A percentile compares a stretch with the other conserved stretches of the same genome.
phyloP scores from a whole-genome alignment of 2,113 vertebrate genomes.

The Microtus ochrogaster region DNA sequence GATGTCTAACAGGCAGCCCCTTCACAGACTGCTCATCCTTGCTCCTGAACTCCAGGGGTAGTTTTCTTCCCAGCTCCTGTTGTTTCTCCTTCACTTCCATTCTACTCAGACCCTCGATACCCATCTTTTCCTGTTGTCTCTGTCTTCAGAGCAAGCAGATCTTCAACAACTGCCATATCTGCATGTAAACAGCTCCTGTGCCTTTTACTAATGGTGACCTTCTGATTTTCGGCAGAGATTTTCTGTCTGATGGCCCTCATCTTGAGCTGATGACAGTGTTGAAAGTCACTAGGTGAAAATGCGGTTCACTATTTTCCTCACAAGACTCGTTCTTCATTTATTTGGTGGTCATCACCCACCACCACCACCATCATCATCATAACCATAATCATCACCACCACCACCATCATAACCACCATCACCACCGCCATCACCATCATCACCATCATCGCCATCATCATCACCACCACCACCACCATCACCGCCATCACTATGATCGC shows the following conservation, averaged over 20 bases:
- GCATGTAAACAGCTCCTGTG: too few relatives aligned
- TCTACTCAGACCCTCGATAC: not conserved
- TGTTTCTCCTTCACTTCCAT: not conserved
- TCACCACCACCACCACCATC: fast-evolving
- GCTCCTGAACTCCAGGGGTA: not conserved
- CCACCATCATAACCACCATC: fast-evolving
- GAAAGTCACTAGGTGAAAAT: not conserved
- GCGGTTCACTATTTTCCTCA: not conserved
- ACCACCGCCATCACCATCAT: fast-evolving
- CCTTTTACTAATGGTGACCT: not conserved
- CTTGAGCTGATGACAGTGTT: too few relatives aligned
- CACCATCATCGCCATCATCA: fast-evolving
- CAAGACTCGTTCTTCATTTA: not conserved
- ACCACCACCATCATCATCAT: not conserved
- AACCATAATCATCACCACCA: too few relatives aligned
- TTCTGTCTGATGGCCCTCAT: not conserved
- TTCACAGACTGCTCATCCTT: not conserved
- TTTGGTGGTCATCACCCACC: not conserved
- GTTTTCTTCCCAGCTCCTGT: not conserved
- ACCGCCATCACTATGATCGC: too few relatives aligned
- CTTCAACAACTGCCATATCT: not conserved
- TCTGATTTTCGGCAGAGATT: not conserved
- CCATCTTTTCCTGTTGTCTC: too few relatives aligned
- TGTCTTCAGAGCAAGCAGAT: not conserved
- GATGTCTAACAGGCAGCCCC: not conserved